phyloP scores from a whole-genome alignment of 2,113 vertebrate genomes.

The Sceloporus undulatus region DNA sequence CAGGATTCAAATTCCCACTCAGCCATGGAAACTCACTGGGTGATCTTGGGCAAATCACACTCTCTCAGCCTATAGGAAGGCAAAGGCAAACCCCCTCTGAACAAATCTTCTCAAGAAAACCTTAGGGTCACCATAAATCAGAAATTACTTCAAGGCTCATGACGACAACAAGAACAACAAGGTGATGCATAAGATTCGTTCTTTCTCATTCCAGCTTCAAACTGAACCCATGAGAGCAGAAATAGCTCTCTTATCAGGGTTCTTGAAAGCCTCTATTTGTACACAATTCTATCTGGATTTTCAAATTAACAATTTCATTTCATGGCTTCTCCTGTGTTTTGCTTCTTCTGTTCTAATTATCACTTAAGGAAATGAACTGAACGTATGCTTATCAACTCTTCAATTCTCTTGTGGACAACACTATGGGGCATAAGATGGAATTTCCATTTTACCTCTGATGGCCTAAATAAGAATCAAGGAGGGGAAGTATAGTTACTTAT shows the following conservation, averaged over 20 bases:
- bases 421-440: conserved; percentile 78
- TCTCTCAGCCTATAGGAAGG: too few species aligned
- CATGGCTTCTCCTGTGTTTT: conserved; percentile 77
- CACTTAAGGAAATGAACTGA: conserved; percentile 79
- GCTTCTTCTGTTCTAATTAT: conserved; percentile 86
- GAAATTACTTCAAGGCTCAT: too few species aligned
- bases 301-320: conserved; percentile 83
- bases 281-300: conserved; percentile 76
- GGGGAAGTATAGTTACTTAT: conserved; percentile 66
- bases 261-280: conserved; percentile 72
- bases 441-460: conserved; percentile 81
- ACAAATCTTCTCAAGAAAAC: too few species aligned
- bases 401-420: conserved; percentile 79
- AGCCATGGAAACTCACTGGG: too few species aligned
- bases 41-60: too few species aligned
- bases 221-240: conserved; percentile 77
- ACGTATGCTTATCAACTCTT: conserved; percentile 78
- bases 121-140: too few species aligned
- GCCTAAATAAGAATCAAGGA: conserved; percentile 76
- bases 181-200: conserved; percentile 51
- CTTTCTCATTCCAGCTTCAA: conserved; percentile 70
- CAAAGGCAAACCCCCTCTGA: too few species aligned
- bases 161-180: too few species aligned
- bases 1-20: too few species aligned
- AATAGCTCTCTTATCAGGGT: conserved; percentile 72